A percentile compares a stretch with the other conserved stretches of the same genome.
These are phyloP conservation scores for Linyphia triangularis DNA, from an alignment of 2,888 invertebrate genomes.

Conservation along the genomic window DNA sequence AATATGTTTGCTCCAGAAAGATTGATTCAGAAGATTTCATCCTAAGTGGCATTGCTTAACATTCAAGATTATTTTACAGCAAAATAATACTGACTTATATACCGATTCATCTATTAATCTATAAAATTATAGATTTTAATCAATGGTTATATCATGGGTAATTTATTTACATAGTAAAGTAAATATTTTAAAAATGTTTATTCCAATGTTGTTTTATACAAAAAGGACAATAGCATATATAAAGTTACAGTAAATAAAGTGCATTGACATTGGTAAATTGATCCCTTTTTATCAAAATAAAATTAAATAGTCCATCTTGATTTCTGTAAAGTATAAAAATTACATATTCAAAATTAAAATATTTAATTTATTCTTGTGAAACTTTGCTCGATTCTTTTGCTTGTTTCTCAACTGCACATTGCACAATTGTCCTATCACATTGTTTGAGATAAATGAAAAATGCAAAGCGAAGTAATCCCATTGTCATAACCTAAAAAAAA, in stretches of 20 bases:
- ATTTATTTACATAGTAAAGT: not conserved
- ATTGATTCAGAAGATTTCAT: constrained; percentile 37
- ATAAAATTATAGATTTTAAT: not conserved
- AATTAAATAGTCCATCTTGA: too few species aligned
- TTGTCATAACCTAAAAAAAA: constrained; percentile 84
- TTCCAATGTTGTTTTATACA: too few species aligned
- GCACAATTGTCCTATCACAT: constrained; percentile 85
- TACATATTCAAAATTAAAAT: not conserved
- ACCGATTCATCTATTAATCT: not conserved
- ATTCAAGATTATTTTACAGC: not conserved
- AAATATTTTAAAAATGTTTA: not conserved
- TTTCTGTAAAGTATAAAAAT: too few species aligned
- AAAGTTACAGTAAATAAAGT: not conserved
- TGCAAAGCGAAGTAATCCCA: constrained; percentile 87
- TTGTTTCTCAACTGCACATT: constrained; percentile 80
- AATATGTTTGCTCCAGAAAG: constrained; percentile 71
- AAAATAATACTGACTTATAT: not conserved
- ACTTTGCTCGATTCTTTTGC: constrained; percentile 75
- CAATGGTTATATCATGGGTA: not conserved
- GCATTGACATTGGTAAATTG: not conserved
- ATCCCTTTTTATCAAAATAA: too few species aligned
- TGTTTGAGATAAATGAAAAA: constrained; percentile 84
- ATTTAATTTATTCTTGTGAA: not conserved
- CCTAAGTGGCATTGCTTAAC: not conserved
- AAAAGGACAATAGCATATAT: not conserved